These are phyloP conservation scores for Lepisosteus oculatus DNA, from an alignment of 2,113 vertebrate species.

Conservation along the genomic window DNA sequence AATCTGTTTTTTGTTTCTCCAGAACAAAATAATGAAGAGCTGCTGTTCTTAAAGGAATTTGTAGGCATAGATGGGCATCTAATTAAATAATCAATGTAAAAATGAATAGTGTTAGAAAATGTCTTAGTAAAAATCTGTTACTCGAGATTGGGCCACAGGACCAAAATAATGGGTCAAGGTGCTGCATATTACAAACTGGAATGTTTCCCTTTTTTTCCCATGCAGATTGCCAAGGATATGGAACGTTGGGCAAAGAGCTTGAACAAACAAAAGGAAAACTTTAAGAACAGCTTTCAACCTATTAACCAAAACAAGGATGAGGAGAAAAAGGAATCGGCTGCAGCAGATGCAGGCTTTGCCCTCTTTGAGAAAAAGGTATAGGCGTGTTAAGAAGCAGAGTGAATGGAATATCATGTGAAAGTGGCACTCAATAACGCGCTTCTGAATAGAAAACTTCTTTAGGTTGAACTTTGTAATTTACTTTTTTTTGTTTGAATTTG, in stretches of 20 bases:
- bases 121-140: too few relatives aligned
- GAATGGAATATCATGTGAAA: neutral
- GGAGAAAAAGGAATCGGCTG: slow-evolving; percentile 89
- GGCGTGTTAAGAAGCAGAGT: neutral
- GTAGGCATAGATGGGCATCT: too few relatives aligned
- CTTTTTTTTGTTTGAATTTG: too few relatives aligned
- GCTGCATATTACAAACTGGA: too few relatives aligned
- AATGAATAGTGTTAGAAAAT: too few relatives aligned
- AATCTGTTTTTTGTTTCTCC: neutral
- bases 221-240: slow-evolving; percentile 98
- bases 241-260: slow-evolving; percentile 98
- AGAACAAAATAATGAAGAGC: neutral
- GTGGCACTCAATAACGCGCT: neutral
- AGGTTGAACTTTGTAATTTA: slow-evolving; percentile 6
- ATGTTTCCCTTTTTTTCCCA: slow-evolving; percentile 4
- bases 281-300: slow-evolving; percentile 92
- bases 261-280: slow-evolving; percentile 98
- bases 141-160: too few relatives aligned
- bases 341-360: slow-evolving; percentile 91
- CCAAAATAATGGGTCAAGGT: too few relatives aligned
- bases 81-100: neutral
- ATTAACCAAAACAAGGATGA: slow-evolving; percentile 80
- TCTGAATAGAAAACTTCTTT: neutral
- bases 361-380: slow-evolving; percentile 97
- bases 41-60: neutral